Base-by-base conservation (phyloP, 2,113 vertebrate species). In the Todiramphus chloris region DNA sequence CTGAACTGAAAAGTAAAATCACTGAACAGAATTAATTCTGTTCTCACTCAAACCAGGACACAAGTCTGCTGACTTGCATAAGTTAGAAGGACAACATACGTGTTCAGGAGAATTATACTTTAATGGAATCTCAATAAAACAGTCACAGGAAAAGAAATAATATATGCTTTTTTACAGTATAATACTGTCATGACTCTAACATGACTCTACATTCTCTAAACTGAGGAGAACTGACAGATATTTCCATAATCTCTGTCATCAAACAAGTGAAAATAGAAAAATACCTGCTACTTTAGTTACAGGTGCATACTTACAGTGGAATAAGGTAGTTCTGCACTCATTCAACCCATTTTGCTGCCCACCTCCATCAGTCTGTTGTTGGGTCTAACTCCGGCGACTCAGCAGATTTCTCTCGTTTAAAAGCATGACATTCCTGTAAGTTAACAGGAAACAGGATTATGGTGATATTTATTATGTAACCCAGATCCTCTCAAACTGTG, bases 291-390 rank as follows among this genome's bases (percentile, higher is more conserved):
- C 23, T 87, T 59, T 14, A 89, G 78, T 33, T 35, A 70, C 23
- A 87, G n/a, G 13, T 82, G 62, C n/a, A 39, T 80, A 94, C 95
- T 95, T 67, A 96, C 96, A 4, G 51, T 60, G n/a, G 37, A 80
- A 21, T 62, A 76, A 90, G 55, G 67, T 35, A 66, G 50, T 44
- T 77, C 44, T 23, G 46, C 59, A 70, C 78, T n/a, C 56, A 69
- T 35, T 97, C 90, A 97, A 92, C 94, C 91, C 95, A 97, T 96
- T 55, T 66, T 90, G 70, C 50, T 67, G 75, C 67, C 84, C 50
- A 25, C 4, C 30, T 84, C 77, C 93, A 85, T 85, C 20, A 50
- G 50, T 25, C 30, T 0, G 0, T 43, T 37, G 58, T 1, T 72
- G 35, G 20, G 64, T 59, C 60, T 64, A 67, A 64, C 20, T 75